Evolutionary conservation across 2,797 vertebrate genomes (phyloP), one percentile per base, ranked within the genome.

Genomic region (Furcifer pardalis): DNA sequence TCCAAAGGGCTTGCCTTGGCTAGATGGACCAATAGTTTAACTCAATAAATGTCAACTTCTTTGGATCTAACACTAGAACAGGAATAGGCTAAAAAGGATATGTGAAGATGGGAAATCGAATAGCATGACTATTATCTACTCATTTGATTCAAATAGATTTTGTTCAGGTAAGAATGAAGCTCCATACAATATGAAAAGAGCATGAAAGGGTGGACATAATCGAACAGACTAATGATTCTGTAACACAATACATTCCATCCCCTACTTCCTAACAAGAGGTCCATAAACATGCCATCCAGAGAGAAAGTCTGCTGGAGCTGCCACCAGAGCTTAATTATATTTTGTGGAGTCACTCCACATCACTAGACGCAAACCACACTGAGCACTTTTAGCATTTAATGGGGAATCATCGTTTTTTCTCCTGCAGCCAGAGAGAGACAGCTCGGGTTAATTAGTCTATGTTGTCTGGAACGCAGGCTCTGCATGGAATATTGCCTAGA

Each of bases 331-430:
- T 86, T 92, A 89, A 86, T 88, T 91, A 87, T 7, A 49, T 80
- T 87, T 91, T 62, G 84, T 90, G 42, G 56, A 88, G 76, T 81
- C 46, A 17, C 25, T 85, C 81, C 32, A 72, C 21, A 2, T 2
- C 77, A 25, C 19, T 68, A 0, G 8, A 66, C 0, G 0, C 2
- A 84, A 87, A 86, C 25, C 78, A 68, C 46, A 77, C 15, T 76
- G 77, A 80, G 59, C 9, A 71, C 23, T 90, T 89, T 80, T 74
- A 40, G 65, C 37, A 89, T 89, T 85, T 86, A 86, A 87, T 79
- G 65, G 88, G 78, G 88, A 89, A 89, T 49, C 84, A 0, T 8
- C 32, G 69, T 3, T 1, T 87, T 89, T 88, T 77, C 35, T 82
- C 37, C 9, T 62, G 87, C 25, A 5, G 7, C 63, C 82, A 87